These are phyloP conservation scores for Hemitrygon akajei DNA, from an alignment of 2,797 vertebrate genomes.

Conservation along the genomic window DNA sequence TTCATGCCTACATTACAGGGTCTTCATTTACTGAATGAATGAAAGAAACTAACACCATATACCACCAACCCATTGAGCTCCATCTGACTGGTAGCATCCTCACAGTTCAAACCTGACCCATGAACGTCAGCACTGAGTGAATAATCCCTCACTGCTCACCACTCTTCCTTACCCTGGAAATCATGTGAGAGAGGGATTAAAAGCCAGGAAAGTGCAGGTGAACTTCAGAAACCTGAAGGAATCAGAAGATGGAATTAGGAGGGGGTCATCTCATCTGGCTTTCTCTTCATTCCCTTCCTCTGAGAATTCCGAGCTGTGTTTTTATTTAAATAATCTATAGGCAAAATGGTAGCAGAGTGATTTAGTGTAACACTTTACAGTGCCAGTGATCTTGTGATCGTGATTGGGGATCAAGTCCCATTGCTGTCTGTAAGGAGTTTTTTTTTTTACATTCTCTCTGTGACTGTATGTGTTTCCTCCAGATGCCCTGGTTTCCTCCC, in stretches of 20 bases:
- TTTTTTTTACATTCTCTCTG: too few species aligned
- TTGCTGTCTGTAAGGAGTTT: too few species aligned
- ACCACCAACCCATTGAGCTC: not conserved
- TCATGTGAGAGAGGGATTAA: too few species aligned
- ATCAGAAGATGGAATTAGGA: not conserved
- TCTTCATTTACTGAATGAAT: not conserved
- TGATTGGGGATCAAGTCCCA: too few species aligned
- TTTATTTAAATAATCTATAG: not conserved
- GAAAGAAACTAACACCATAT: not conserved
- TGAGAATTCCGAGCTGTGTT: not conserved
- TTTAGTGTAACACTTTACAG: too few species aligned
- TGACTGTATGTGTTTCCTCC: too few species aligned
- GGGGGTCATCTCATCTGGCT: not conserved
- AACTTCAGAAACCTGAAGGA: not conserved
- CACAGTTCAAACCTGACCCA: not conserved
- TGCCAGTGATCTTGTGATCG: too few species aligned
- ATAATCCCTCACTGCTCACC: not conserved
- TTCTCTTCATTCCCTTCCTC: not conserved
- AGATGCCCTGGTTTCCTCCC: too few species aligned
- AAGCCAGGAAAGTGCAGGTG: not conserved
- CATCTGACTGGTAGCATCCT: not conserved
- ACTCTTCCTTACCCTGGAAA: not conserved
- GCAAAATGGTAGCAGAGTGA: too few species aligned
- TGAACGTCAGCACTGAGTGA: not conserved
- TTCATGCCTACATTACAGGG: not conserved